Evolutionary conservation across 2,113 vertebrate species (phyloP), one percentile per base, ranked within the genome.

Genomic region (Lampris incognitus): DNA sequence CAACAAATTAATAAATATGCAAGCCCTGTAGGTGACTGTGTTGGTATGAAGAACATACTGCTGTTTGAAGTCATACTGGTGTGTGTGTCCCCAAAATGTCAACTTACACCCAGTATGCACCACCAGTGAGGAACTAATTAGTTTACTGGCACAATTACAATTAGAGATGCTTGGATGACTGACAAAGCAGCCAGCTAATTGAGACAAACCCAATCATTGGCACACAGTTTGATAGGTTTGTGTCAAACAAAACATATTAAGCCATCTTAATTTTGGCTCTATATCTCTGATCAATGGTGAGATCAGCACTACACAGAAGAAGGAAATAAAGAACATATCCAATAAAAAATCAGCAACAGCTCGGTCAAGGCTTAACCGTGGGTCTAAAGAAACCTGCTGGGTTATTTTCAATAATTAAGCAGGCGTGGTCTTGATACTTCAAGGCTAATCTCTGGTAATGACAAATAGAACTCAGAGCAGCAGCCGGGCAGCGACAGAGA

Each of bases 71-170:
- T 87, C 84, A 75, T 6, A n/a, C 63, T 72, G 44, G 46, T 67
- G 49, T 5, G 55, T 39, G 42, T 83, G 87, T 84, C 88, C 87
- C 70, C 77, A 89, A 91, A 91, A 80, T 87, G 90, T 86, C 89
- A 87, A 37, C 66, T 85, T 71, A 72, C 46, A 24, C 24, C 86
- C 75, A 90, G 39, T 41, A 40, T 24, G 7, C 38, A 65, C 63
- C 72, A n/a, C 41, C 41, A 24, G 1, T 58, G 54, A 83, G 79
- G 76, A 73, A 56, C 5, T 3, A 41, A 69, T 74, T 55, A 52
- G 61, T 66, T 62, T 61, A 62, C 11, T 2, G 65, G 58, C 55
- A 81, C 68, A 83, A 76, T 79, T 73, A 78, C 65, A 60, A 63
- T 69, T 66, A 61, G 42, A 59, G 66, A 69, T 7, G 74, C 60